A percentile compares a stretch with the other conserved stretches of the same genome.
These are phyloP conservation scores for Philaethria dido DNA, from an alignment of 2,888 invertebrate genomes.

Conservation along the genomic window DNA sequence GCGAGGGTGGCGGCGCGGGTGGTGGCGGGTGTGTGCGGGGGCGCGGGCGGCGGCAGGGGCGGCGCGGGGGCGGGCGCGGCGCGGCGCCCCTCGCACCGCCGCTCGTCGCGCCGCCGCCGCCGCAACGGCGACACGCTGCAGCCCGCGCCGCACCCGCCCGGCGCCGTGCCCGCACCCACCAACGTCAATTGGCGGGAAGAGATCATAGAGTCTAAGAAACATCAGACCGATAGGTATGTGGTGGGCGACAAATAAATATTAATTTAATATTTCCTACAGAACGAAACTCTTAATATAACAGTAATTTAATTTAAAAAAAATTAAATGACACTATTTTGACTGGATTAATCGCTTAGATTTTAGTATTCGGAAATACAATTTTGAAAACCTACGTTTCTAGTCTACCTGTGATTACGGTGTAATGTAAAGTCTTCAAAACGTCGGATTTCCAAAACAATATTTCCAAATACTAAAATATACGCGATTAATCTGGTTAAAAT, in stretches of 20 bases:
- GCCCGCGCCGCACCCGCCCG: slow-evolving; percentile 52
- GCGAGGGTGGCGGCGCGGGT: slow-evolving; percentile 36
- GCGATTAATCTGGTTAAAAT: no score
- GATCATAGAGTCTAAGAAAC: slow-evolving; percentile 75
- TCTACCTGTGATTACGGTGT: no score
- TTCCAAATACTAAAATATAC: no score
- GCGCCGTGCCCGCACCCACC: slow-evolving; percentile 56
- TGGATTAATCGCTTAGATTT: no score
- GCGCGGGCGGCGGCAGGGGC: slow-evolving; percentile 44
- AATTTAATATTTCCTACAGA: no score
- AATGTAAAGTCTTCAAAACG: background rate
- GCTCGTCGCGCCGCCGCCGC: slow-evolving; percentile 49
- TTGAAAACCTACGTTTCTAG: no score
- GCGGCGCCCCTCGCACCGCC: slow-evolving; percentile 48
- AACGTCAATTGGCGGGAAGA: slow-evolving; percentile 76
- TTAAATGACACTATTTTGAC: no score
- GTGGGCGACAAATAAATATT: no score
- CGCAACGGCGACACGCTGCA: slow-evolving; percentile 53
- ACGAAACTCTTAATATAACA: no score
- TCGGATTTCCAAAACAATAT: no score
- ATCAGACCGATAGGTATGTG: slow-evolving; percentile 62
- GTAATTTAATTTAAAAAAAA: no score
- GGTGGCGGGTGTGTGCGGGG: slow-evolving; percentile 43
- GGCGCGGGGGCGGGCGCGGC: slow-evolving; percentile 47
- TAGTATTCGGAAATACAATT: no score